Evolutionary conservation across 2,888 invertebrate genomes (phyloP).

Genomic region (Lasioglossum zephyrum): DNA sequence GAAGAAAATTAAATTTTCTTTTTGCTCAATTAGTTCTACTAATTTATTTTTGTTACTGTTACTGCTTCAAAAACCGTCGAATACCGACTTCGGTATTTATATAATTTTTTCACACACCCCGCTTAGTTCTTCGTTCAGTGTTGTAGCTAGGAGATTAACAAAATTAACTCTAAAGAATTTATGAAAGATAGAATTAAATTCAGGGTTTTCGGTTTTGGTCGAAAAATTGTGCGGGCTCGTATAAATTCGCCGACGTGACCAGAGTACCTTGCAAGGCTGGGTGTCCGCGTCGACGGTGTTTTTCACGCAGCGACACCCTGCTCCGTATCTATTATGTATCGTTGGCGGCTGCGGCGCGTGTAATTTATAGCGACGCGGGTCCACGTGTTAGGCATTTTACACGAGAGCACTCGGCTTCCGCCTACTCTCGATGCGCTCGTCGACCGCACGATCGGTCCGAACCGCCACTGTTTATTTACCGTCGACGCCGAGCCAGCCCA

Average conservation of each 20-base stretch:
- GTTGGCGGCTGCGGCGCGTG: constrained; percentile 20
- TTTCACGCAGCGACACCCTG: constrained; percentile 31
- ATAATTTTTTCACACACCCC: too few relatives aligned
- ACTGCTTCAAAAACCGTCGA: too few relatives aligned
- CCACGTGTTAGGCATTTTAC: constrained; percentile 46
- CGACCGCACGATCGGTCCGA: constrained; percentile 48
- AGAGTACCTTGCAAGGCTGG: neutral
- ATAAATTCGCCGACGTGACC: neutral
- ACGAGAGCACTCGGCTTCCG: constrained; percentile 42
- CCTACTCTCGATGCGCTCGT: constrained; percentile 47
- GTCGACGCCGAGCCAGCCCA: constrained; percentile 49
- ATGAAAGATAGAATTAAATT: neutral
- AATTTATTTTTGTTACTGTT: too few relatives aligned
- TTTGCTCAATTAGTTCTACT: too few relatives aligned
- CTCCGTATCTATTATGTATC: constrained; percentile 42
- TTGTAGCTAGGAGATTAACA: neutral
- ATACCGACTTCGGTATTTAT: too few relatives aligned
- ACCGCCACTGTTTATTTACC: constrained; percentile 67
- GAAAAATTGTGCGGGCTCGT: neutral
- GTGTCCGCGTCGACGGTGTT: neutral
- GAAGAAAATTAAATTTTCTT: too few relatives aligned
- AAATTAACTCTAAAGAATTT: neutral
- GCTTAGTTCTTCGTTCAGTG: neutral
- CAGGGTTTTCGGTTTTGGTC: neutral
- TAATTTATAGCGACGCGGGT: constrained; percentile 48